These are phyloP conservation scores for Leucophenga varia DNA, from an alignment of 1,140 invertebrate species.

Conservation along the genomic window DNA sequence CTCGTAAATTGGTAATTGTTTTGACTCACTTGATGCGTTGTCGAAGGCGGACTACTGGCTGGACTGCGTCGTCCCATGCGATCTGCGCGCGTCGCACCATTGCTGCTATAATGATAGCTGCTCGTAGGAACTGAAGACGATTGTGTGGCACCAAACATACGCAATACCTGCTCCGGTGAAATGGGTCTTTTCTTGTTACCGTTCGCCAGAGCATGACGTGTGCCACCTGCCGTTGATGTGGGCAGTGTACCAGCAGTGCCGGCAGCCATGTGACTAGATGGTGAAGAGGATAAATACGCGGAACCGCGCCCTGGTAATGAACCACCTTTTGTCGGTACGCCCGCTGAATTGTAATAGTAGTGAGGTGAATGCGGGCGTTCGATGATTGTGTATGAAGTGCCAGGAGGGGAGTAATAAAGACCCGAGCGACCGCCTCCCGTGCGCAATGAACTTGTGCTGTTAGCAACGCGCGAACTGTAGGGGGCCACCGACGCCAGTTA, in stretches of 20 bases:
- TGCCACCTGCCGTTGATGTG: slow-evolving; percentile 47
- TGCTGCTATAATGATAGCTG: slow-evolving; percentile 56
- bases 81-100: slow-evolving; percentile 41
- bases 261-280: slow-evolving; percentile 57
- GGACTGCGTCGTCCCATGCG: slow-evolving; percentile 63
- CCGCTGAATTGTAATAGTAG: slow-evolving; percentile 55
- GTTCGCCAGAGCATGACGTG: slow-evolving; percentile 29
- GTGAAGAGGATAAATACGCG: slow-evolving; percentile 66
- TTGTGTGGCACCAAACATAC: slow-evolving; percentile 62
- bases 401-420: slow-evolving; percentile 68
- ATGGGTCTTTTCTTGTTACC: slow-evolving; percentile 69
- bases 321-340: slow-evolving; percentile 55
- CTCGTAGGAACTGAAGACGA: slow-evolving; percentile 57
- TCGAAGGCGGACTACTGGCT: slow-evolving; percentile 73
- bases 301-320: slow-evolving; percentile 57
- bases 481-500: slow-evolving; percentile 2
- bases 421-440: slow-evolving; percentile 58
- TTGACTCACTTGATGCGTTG: slow-evolving; percentile 64
- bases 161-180: slow-evolving; percentile 75
- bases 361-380: slow-evolving; percentile 76
- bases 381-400: slow-evolving; percentile 82
- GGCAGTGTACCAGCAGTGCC: slow-evolving; percentile 48
- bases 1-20: neutral
- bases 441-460: slow-evolving; percentile 52
- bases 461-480: slow-evolving; percentile 42